Conservation (phyloP, 2,888 invertebrate genomes). For the Euzetes globulus region DNA sequence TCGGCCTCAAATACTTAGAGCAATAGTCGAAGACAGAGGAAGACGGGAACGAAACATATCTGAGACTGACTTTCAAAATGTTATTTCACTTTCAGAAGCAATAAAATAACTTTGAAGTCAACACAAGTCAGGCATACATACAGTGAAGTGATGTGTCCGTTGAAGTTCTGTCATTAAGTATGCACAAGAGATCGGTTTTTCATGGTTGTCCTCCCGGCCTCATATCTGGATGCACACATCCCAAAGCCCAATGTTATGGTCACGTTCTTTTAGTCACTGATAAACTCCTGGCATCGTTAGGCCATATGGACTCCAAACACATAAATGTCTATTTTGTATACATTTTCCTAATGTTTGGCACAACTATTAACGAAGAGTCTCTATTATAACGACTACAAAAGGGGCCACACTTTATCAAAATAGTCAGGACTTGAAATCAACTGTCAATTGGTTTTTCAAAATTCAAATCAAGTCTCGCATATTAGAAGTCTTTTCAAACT, state of each 20-base stretch:
- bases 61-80: conserved; percentile 3
- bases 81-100: background rate
- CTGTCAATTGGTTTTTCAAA: background rate
- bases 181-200: background rate
- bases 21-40: background rate
- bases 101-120: background rate
- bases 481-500: background rate
- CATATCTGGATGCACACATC: background rate
- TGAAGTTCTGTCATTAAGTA: background rate
- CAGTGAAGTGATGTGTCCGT: background rate
- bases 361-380: background rate
- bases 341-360: background rate
- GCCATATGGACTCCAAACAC: background rate
- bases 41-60: too few species aligned
- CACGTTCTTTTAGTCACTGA: background rate
- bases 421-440: background rate
- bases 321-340: background rate
- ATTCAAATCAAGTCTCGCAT: background rate
- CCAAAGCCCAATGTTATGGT: background rate
- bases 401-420: background rate
- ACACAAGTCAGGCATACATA: background rate
- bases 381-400: background rate
- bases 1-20: background rate
- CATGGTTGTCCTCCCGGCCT: background rate
- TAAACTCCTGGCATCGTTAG: background rate